phyloP scores from a whole-genome alignment of 2,113 vertebrate species.

The Syngnathoides biaculeatus region DNA sequence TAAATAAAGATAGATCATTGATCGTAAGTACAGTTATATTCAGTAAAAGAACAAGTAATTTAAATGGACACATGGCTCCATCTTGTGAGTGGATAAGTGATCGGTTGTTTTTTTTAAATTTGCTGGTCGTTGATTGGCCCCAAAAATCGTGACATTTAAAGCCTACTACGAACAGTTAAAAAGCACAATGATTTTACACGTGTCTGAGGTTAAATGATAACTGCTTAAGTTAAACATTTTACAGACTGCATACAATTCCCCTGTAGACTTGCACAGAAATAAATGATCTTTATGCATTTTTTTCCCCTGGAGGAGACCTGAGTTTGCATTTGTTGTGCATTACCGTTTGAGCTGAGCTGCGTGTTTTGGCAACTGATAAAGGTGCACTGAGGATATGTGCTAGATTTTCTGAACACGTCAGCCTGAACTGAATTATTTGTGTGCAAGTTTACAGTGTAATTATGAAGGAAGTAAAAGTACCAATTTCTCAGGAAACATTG shows the following conservation, averaged over 20 bases:
- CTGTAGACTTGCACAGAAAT: constrained; percentile 43
- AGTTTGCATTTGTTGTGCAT: constrained; percentile 50
- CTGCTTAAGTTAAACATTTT: constrained; percentile 61
- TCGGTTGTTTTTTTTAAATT: too few relatives aligned
- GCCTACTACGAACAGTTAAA: constrained; percentile 17
- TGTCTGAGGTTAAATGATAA: constrained; percentile 48
- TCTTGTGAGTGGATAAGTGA: too few relatives aligned
- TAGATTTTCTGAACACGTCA: constrained; percentile 8
- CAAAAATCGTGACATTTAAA: too few relatives aligned
- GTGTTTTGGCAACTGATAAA: constrained; percentile 36
- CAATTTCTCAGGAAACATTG: neutral
- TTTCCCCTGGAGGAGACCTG: constrained; percentile 39
- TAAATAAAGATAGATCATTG: too few relatives aligned
- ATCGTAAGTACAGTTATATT: too few relatives aligned
- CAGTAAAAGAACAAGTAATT: too few relatives aligned
- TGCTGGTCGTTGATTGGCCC: too few relatives aligned
- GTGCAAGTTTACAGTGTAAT: neutral
- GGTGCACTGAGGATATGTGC: constrained; percentile 25
- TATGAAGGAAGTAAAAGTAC: neutral
- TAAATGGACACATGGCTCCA: too few relatives aligned
- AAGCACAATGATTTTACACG: constrained; percentile 8
- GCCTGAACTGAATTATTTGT: constrained; percentile 14
- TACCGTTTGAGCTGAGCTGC: constrained; percentile 44
- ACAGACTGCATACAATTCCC: constrained; percentile 53
- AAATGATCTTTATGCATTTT: constrained; percentile 29